Conservation (phyloP, 2,888 invertebrate genomes). For the Dusona sp. region DNA sequence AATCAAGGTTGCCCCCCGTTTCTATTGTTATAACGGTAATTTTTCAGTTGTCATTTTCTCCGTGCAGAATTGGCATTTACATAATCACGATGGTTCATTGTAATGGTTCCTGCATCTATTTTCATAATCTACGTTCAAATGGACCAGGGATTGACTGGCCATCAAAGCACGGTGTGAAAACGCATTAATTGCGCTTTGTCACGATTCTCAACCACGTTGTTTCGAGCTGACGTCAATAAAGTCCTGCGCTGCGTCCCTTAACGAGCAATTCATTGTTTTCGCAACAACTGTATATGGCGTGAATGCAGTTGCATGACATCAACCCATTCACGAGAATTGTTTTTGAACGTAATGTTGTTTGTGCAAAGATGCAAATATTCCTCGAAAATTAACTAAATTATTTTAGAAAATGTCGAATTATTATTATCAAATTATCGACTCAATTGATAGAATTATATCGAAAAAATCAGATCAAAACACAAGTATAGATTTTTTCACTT, state of each 20-base stretch:
- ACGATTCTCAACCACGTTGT: constrained; percentile 67
- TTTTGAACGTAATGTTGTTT: constrained; percentile 11
- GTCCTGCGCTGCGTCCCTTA: constrained; percentile 66
- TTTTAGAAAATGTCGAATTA: neutral
- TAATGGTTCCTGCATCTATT: neutral
- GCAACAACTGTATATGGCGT: constrained; percentile 24
- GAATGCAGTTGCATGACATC: constrained; percentile 6
- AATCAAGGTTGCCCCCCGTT: no score
- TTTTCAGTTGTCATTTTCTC: no score
- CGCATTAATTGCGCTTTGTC: constrained; percentile 77
- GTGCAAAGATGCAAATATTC: neutral
- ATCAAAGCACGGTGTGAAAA: constrained; percentile 58
- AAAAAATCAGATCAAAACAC: neutral
- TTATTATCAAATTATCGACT: neutral
- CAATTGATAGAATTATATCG: neutral
- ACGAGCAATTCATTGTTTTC: constrained; percentile 77
- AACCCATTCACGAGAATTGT: constrained; percentile 4
- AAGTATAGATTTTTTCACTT: neutral
- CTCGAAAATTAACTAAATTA: neutral
- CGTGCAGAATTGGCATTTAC: no score
- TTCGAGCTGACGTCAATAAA: constrained; percentile 70
- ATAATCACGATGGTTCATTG: neutral
- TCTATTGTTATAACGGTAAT: no score
- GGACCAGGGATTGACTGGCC: constrained; percentile 17
- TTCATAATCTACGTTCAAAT: constrained; percentile 7